Evolutionary conservation across 2,888 invertebrate species (phyloP), one percentile per base, ranked within the genome.

Genomic region (Mesorhabditis spiculigera): DNA sequence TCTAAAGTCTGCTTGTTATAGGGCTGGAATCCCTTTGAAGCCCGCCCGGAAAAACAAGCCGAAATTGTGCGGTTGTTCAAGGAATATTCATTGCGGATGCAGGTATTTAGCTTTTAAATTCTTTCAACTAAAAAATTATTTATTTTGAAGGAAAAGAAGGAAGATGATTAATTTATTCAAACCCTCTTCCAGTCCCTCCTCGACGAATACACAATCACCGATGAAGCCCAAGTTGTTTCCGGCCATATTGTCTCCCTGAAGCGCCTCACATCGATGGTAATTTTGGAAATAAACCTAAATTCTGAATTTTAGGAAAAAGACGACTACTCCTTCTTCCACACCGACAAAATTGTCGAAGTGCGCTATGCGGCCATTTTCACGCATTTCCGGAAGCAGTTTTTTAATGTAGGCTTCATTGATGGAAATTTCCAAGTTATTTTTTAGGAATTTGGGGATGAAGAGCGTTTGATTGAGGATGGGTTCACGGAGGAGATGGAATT

Each of bases 261-360:
- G 44, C 70, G 77, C n/a, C 62, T 77, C 45, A 68, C 65, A 16
- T 28, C 10, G 58, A 50, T 63, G 63, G n/a, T 63, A n/a, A n/a
- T 16, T 13, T 63, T 8, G 10, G 41, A 4, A 63, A 63, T 3
- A 63, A 63, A 73, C 63, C 70, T 71, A 63, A 63, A n/a, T 8
- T 45, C 43, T 44, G 8, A 43, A 10, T 41, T 42, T 41, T 44
- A 41, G 81, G 81, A 82, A 65, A 67, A 71, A 45, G 78, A 80
- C 66, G 81, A 82, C 69, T 82, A 79, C 69, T 76, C 78, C n/a
- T 83, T 81, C 75, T 84, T 80, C 72, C 82, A 82, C 66, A 82
- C 84, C 43, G 84, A 84, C 65, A 78, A 79, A 61, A 74, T 84
- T 43, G 81, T 83, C 13, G 81, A 82, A 65, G 71, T 81, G 64